Base-by-base conservation (phyloP, 1,140 invertebrate species). In the Delia radicum region DNA sequence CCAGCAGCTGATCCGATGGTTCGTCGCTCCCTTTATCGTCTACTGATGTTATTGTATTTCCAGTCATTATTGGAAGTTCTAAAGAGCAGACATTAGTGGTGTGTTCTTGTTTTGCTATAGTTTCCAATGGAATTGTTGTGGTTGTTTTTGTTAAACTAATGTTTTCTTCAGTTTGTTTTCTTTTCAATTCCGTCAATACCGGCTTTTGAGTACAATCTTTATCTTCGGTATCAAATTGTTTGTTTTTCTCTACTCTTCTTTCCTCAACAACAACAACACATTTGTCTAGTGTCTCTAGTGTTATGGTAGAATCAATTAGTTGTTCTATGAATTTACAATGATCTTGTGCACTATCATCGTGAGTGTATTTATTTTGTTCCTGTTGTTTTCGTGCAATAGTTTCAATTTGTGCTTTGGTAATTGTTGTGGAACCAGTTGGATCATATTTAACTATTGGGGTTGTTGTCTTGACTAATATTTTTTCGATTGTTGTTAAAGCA, bases 241-340 rank as follows among this genome's bases (percentile, higher is more conserved):
- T 3, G 29, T 8, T 21, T 33, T 37, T n/a, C 12, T 33, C 65
- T n/a, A n/a, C 12, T 29, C 27, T 29, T 3, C 3, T 67, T 31
- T 4, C 6, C 29, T 69, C n/a, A n/a, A n/a, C n/a, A n/a, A n/a
- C n/a, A n/a, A n/a, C n/a, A n/a, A n/a, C 63, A 67, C 15, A n/a
- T 29, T n/a, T n/a, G n/a, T 15, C 21, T 13, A 31, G 2, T n/a
- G 27, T 67, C 15, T 67, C 27, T 29, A 29, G 15, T 26, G 33
- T 31, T 18, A 28, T 31, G 4, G 65, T 37, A 2, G 29, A 18
- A 21, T 69, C 65, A 18, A 69, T 27, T 37, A 75, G 65, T 37
- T 71, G 46, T 69, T 75, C 74, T 26, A 72, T 72, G 29, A 75
- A 72, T 5, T 72, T 46, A 31, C 48, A 46, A 29, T 75, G 74